Base-by-base conservation (phyloP, 2,888 invertebrate genomes). In the Drosophila peninsularis region DNA sequence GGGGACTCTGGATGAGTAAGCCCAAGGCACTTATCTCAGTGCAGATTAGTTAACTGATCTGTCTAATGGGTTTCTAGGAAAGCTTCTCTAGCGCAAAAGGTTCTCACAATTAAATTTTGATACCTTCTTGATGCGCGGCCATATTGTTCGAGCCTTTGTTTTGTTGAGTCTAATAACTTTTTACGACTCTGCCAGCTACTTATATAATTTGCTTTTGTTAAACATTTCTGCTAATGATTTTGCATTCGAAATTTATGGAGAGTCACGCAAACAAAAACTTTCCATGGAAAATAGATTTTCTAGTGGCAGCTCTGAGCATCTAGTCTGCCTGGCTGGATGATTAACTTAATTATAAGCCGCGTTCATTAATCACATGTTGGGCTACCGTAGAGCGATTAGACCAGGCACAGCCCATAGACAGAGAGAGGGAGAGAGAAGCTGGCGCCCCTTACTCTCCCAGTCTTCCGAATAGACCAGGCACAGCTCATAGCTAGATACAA, bases 321-420 rank as follows among this genome's bases (percentile, higher is more conserved):
- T 19, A 41, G 19, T 57, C 53, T 60, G 24, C 57, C 45, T 39
- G 45, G 55, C 27, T 65, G 71, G 67, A 76, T 66, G 66, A 82
- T 79, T 83, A 79, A 58, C 65, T 79, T 77, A 81, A 83, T 79
- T 79, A 79, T 77, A 83, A 75, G 77, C 58, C 39, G 64, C 54
- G 39, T 41, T 74, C 74, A 74, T 81, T 79, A 79, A 75, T 79
- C 80, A 76, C 76, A 80, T 56, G 71, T 71, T 70, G 50, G 37
- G 47, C 49, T 58, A 27, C 64, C 58, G 34, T 32, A 42, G 62
- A 41, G 44, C 36, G 37, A 6, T 42, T 37, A 42, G 17, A 7
- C 17, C 30, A 27, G 27, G n/a, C 27, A 47, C 30, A 30, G 45
- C 27, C 27, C n/a, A 45, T 10, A 10, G 27, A n/a, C 5, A 27